These are phyloP conservation scores for Rhodophaea formosa DNA, from an alignment of 2,888 invertebrate species.

Conservation along the genomic window DNA sequence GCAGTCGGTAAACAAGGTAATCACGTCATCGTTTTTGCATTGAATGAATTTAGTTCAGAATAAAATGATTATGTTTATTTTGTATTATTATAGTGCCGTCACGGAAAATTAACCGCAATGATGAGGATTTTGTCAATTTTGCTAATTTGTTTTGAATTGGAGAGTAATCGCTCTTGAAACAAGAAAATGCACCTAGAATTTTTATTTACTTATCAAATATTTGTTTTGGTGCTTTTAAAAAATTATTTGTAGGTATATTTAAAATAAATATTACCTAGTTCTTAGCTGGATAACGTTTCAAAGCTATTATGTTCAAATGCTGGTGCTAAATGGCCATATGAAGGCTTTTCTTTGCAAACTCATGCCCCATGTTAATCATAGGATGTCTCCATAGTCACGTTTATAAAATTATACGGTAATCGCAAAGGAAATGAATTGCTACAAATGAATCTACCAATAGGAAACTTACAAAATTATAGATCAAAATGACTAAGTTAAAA, in stretches of 20 bases:
- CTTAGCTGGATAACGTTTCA: not conserved
- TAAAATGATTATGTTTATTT: not conserved
- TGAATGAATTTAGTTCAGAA: not conserved
- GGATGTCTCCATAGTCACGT: not conserved
- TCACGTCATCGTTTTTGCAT: not conserved
- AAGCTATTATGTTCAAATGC: not conserved
- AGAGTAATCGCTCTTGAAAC: not conserved
- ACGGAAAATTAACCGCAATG: not conserved
- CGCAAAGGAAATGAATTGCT: slow-evolving; percentile 10
- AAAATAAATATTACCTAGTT: too few relatives aligned
- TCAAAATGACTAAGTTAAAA: not conserved
- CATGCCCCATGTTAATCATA: slow-evolving; percentile 1
- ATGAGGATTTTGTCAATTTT: not conserved
- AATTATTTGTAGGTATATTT: too few relatives aligned
- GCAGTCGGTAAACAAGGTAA: not conserved
- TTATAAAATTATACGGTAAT: not conserved
- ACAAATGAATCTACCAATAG: not conserved
- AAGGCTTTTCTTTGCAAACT: not conserved
- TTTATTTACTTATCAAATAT: too few relatives aligned
- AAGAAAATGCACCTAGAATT: too few relatives aligned
- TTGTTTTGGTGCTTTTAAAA: too few relatives aligned
- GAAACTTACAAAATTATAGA: not conserved
- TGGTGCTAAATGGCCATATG: not conserved
- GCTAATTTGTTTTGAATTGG: not conserved
- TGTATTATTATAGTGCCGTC: not conserved